These are phyloP conservation scores for Pipistrellus kuhlii DNA, from an alignment of 2,797 vertebrate genomes.

Conservation along the genomic window DNA sequence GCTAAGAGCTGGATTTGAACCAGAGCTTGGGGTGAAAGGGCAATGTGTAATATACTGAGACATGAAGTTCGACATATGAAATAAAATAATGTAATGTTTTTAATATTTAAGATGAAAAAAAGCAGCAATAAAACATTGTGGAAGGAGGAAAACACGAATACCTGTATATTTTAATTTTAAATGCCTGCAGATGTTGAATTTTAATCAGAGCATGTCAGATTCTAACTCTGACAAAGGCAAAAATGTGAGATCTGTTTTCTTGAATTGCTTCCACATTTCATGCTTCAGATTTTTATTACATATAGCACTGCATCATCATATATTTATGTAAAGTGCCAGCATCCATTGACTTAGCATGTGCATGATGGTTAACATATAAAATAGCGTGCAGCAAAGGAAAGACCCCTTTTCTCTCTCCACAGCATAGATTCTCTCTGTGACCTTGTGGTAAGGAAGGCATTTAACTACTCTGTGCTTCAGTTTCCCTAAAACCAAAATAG, in stretches of 20 bases:
- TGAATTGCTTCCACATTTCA: constrained; percentile 90
- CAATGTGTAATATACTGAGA: constrained; percentile 90
- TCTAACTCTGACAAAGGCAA: constrained; percentile 88
- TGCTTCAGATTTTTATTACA: constrained; percentile 89
- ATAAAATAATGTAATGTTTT: constrained; percentile 91
- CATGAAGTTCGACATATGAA: constrained; percentile 87
- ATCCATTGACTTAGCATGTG: constrained; percentile 84
- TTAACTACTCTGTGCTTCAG: constrained; percentile 51
- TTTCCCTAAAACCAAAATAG: constrained; percentile 57
- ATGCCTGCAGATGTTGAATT: constrained; percentile 90
- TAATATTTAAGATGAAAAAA: constrained; percentile 91
- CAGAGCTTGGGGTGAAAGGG: constrained; percentile 90
- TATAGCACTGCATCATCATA: constrained; percentile 87
- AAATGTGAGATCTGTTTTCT: constrained; percentile 90
- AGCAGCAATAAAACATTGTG: constrained; percentile 89
- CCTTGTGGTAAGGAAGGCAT: constrained; percentile 58
- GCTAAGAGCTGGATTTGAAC: constrained; percentile 88
- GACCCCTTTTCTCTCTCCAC: neutral
- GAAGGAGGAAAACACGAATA: constrained; percentile 88
- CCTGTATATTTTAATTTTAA: constrained; percentile 91
- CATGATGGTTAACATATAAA: constrained; percentile 86
- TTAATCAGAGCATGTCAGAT: constrained; percentile 90
- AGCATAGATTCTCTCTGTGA: constrained; percentile 38
- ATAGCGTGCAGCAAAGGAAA: constrained; percentile 68
- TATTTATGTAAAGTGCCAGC: constrained; percentile 91